Evolutionary conservation across 2,797 vertebrate species (phyloP), one percentile per base, ranked within the genome.

Genomic region (Allobates femoralis): DNA sequence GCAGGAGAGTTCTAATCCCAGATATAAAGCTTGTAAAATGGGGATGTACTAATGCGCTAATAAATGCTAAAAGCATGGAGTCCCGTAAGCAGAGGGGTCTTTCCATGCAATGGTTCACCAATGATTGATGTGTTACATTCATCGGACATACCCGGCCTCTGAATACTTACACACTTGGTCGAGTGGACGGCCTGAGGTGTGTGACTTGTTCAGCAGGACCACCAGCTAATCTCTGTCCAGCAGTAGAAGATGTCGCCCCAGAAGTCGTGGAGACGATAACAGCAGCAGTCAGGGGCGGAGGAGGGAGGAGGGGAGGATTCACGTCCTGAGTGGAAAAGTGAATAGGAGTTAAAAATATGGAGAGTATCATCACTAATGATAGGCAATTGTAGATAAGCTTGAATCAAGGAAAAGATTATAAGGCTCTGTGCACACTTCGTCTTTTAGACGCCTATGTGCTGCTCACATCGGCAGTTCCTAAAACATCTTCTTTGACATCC

Each of bases 161-260:
- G 14, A 83, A 69, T 3, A 97, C 98, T 98, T 94, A 99, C 98
- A 99, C 97, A 87, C 96, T 98, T 88, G 98, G 98, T 90, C 98
- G 97, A 92, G 96, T 94, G 85, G 97, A 94, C 34, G 94, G 89
- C 77, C 95, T 91, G 55, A 94, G 90, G 89, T 96, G 94, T 82
- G 94, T 91, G 88, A 94, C 94, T 93, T 98, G 98, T 86, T 99
- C 98, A 64, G 93, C 58, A 81, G 94, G 89, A 89, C 94, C 95
- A 53, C 94, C 93, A 87, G 94, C 86, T 67, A 97, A 94, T 90
- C 97, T 97, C 88, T 96, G 96, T 87, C 94, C 93, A 0, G 93
- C 92, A 81, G 95, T 94, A 79, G 96, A 90, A 85, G 92, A 88
- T 86, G 91, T 85, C 85, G 91, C 81, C 53, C 93, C 93, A 80